A percentile compares a stretch with the other conserved stretches of the same genome.
Conservation (phyloP, 2,113 vertebrate species). For the Dipodomys ordii region DNA sequence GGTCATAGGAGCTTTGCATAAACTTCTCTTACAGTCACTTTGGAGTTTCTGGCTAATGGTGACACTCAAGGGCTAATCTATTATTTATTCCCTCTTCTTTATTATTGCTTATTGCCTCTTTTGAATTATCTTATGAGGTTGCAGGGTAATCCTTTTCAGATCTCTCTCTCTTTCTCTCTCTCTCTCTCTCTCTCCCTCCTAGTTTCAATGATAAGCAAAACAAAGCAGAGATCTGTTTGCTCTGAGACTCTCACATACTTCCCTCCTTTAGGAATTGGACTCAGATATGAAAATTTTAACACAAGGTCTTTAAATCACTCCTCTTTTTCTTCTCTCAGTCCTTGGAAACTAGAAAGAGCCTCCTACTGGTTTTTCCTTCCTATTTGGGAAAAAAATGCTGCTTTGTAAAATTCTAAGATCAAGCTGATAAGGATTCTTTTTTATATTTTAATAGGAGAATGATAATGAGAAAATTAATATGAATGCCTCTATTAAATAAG, state of each 20-base stretch:
- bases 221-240: background rate
- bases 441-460: conserved; percentile 17
- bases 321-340: background rate
- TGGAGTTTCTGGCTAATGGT: background rate
- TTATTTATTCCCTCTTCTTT: background rate
- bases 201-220: background rate
- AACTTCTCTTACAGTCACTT: background rate
- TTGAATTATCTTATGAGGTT: background rate
- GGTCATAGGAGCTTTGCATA: background rate
- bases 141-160: background rate
- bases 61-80: background rate
- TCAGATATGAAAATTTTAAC: background rate
- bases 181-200: background rate
- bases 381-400: background rate
- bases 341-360: background rate
- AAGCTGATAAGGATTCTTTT: background rate
- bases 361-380: background rate
- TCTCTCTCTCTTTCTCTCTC: no score
- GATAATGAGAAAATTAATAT: background rate
- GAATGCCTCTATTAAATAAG: background rate
- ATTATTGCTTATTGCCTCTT: background rate
- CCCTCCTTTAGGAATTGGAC: background rate
- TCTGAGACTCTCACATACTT: background rate
- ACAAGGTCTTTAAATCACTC: background rate
- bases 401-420: background rate